phyloP scores from a whole-genome alignment of 2,113 vertebrate genomes.

The Eonycteris spelaea region DNA sequence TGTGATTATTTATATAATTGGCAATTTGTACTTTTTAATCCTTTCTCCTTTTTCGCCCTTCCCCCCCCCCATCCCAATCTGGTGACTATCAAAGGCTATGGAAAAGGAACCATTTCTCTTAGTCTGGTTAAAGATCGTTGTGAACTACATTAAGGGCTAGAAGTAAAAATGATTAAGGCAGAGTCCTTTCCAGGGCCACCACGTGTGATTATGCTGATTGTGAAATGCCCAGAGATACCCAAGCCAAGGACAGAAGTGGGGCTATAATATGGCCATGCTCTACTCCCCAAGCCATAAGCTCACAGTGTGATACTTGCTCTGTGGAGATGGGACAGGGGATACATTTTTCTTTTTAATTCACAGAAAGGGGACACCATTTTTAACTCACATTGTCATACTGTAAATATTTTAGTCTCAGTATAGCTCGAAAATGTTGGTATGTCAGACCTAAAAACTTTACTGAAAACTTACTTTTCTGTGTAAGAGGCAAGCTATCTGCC shows the following conservation, averaged over 20 bases:
- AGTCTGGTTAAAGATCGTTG: no score
- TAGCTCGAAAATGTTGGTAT: neutral
- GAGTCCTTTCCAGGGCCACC: neutral
- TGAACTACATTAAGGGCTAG: no score
- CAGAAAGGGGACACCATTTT: neutral
- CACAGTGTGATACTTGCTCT: neutral
- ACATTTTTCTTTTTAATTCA: neutral
- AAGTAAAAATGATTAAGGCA: neutral
- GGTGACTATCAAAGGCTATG: no score
- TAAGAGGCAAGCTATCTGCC: neutral
- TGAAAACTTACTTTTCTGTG: neutral
- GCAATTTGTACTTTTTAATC: no score
- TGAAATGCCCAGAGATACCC: neutral
- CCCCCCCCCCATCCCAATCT: no score
- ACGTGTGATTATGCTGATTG: neutral
- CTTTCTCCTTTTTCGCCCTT: no score
- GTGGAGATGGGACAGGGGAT: fast-evolving
- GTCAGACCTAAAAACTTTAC: neutral
- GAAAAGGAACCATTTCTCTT: no score
- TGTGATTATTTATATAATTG: no score
- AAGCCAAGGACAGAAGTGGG: neutral
- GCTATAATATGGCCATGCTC: fast-evolving
- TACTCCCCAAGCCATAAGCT: neutral
- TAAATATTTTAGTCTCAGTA: neutral
- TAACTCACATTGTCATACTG: neutral